A percentile compares a stretch with the other conserved stretches of the same genome.
Conservation (phyloP, 1,140 invertebrate genomes). For the Drosophila albomicans region DNA sequence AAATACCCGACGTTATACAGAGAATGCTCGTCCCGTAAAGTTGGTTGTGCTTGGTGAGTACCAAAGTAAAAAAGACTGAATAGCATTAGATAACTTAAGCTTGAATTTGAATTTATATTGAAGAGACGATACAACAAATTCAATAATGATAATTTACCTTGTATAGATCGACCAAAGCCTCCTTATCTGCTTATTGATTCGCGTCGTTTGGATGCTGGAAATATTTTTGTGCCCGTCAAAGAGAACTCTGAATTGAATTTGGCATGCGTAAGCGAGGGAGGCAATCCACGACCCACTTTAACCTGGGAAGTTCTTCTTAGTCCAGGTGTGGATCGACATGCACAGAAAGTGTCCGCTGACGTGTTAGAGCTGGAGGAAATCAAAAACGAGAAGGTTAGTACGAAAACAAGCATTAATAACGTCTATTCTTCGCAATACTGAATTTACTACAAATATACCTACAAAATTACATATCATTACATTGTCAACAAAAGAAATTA, state of each 20-base stretch:
- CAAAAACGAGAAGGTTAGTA: slow-evolving; percentile 83
- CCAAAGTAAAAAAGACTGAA: slow-evolving; percentile 11
- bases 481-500: no score
- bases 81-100: slow-evolving; percentile 22
- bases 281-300: slow-evolving; percentile 90
- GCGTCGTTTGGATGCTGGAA: slow-evolving; percentile 91
- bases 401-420: no score
- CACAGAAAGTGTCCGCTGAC: slow-evolving; percentile 84
- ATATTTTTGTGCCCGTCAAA: slow-evolving; percentile 92
- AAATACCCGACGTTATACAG: slow-evolving; percentile 87
- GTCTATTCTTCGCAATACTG: no score
- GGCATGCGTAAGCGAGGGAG: slow-evolving; percentile 93
- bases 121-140: no score
- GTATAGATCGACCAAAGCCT: slow-evolving; percentile 90
- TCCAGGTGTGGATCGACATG: slow-evolving; percentile 86
- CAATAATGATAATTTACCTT: background rate
- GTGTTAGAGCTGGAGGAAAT: slow-evolving; percentile 84
- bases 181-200: slow-evolving; percentile 93
- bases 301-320: slow-evolving; percentile 90
- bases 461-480: no score
- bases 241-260: slow-evolving; percentile 92
- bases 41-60: slow-evolving; percentile 89
- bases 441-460: no score
- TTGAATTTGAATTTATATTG: no score
- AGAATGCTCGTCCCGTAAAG: slow-evolving; percentile 87